Conservation (phyloP, 2,797 vertebrate genomes). For the Holocentrus rufus region DNA sequence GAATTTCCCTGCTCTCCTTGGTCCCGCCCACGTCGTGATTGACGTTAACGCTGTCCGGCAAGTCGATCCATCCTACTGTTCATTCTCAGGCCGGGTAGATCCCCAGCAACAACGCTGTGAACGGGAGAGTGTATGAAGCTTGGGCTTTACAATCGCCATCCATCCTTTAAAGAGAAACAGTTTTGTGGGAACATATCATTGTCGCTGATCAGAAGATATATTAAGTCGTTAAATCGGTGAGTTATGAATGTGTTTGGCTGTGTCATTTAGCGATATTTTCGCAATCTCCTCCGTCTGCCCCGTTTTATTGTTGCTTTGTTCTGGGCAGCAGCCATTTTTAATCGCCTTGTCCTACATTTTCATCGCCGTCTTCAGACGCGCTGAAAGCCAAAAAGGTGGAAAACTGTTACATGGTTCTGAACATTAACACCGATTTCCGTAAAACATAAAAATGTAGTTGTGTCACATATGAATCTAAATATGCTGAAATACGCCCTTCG, state of each 20-base stretch:
- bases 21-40: slow-evolving; percentile 50
- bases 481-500: slow-evolving; percentile 14
- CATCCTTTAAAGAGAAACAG: slow-evolving; percentile 76
- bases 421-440: neutral
- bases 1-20: neutral
- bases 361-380: slow-evolving; percentile 61
- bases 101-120: slow-evolving; percentile 73
- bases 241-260: slow-evolving; percentile 50
- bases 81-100: slow-evolving; percentile 82
- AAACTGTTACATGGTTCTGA: slow-evolving; percentile 21
- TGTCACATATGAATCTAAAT: neutral
- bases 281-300: slow-evolving; percentile 57
- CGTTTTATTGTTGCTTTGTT: slow-evolving; percentile 88
- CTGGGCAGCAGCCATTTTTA: slow-evolving; percentile 88
- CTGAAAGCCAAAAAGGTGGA: slow-evolving; percentile 37
- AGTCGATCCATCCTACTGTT: slow-evolving; percentile 55
- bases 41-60: slow-evolving; percentile 68
- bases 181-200: slow-evolving; percentile 74
- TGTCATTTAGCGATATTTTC: slow-evolving; percentile 30
- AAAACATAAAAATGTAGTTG: neutral
- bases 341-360: slow-evolving; percentile 82
- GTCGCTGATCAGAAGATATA: slow-evolving; percentile 62
- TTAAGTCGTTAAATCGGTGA: slow-evolving; percentile 77
- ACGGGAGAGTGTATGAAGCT: slow-evolving; percentile 74
- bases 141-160: slow-evolving; percentile 82